A percentile compares a stretch with the other conserved stretches of the same genome.
Evolutionary conservation across 2,888 invertebrate species (phyloP).

Genomic region (Bombylius major): DNA sequence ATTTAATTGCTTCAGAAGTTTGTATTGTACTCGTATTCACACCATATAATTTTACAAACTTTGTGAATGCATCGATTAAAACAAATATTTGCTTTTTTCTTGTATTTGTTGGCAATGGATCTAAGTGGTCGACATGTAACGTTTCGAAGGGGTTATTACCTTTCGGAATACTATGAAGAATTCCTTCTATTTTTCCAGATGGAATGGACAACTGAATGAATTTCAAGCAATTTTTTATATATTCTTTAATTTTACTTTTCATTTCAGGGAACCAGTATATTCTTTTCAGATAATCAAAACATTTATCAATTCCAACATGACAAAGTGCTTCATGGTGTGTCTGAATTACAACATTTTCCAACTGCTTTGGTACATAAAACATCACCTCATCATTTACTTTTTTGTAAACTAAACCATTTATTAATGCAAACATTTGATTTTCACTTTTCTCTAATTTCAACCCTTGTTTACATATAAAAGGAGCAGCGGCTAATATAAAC

Average conservation of each 20-base stretch:
- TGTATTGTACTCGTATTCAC: slow-evolving; percentile 18
- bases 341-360: slow-evolving; percentile 10
- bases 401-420: slow-evolving; percentile 1
- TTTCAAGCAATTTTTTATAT: slow-evolving; percentile 29
- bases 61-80: slow-evolving; percentile 29
- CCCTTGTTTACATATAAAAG: not conserved
- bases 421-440: not conserved
- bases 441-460: not conserved
- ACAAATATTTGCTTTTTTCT: slow-evolving; percentile 21
- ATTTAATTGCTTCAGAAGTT: slow-evolving; percentile 18
- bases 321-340: slow-evolving; percentile 11
- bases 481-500: not conserved
- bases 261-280: slow-evolving; percentile 33
- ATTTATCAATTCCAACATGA: slow-evolving; percentile 9
- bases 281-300: slow-evolving; percentile 3
- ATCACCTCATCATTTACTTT: not conserved
- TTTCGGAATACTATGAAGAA: slow-evolving; percentile 30
- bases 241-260: slow-evolving; percentile 25
- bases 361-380: slow-evolving; percentile 9
- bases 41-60: slow-evolving; percentile 24
- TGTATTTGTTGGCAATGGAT: slow-evolving; percentile 25
- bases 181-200: slow-evolving; percentile 19
- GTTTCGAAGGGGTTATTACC: slow-evolving; percentile 28
- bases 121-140: slow-evolving; percentile 31
- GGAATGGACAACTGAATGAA: slow-evolving; percentile 27